Conservation (phyloP, 2,113 vertebrate genomes). For the Petrocephalus microphthalmus region DNA sequence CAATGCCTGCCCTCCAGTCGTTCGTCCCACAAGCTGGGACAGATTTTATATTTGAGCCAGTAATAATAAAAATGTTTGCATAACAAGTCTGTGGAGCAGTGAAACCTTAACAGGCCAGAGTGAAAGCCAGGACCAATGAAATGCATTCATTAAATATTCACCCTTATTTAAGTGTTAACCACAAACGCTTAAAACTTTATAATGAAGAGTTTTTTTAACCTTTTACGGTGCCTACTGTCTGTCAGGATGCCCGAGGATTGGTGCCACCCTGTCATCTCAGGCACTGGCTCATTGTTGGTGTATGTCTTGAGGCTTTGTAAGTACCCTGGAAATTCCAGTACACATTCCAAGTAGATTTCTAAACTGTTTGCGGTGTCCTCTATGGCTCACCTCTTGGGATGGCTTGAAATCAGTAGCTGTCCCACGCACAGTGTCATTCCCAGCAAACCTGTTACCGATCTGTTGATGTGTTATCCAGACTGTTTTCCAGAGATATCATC, state of each 20-base stretch:
- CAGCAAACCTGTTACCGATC: not conserved
- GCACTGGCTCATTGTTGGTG: not conserved
- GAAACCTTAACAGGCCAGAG: not conserved
- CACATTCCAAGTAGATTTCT: not conserved
- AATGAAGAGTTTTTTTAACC: not conserved
- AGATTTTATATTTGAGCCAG: not conserved
- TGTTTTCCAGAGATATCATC: not conserved
- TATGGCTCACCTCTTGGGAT: not conserved
- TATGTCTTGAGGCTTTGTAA: not conserved
- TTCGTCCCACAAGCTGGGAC: no score
- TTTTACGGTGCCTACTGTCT: not conserved
- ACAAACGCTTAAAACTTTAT: not conserved
- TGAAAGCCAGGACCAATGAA: not conserved
- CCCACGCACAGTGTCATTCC: not conserved
- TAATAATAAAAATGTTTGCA: not conserved
- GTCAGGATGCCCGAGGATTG: not conserved
- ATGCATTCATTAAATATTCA: constrained; percentile 10
- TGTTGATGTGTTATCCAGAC: not conserved
- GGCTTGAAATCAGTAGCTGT: not conserved
- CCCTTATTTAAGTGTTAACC: not conserved
- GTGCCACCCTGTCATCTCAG: not conserved
- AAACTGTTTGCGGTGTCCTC: not conserved
- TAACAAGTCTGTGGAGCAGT: not conserved
- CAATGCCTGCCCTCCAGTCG: no score
- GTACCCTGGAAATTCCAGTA: not conserved